Evolutionary conservation across 2,888 invertebrate genomes (phyloP).

Genomic region (Drosophila differens): DNA sequence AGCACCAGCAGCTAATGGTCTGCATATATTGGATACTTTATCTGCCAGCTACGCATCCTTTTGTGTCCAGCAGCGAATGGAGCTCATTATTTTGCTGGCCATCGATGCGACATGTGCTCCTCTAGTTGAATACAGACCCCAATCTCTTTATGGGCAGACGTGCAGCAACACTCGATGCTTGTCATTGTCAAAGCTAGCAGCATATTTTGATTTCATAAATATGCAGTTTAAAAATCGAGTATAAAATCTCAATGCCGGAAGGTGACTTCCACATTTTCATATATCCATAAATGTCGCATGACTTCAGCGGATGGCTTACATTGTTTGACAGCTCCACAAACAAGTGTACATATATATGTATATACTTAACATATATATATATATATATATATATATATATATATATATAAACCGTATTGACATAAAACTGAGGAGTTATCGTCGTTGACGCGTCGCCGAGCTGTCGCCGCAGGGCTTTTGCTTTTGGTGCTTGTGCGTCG

Average conservation of each 20-base stretch:
- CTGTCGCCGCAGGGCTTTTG: slow-evolving; percentile 58
- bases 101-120: no score
- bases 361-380: background rate
- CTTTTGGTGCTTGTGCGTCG: slow-evolving; percentile 4
- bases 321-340: background rate
- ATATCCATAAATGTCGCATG: background rate
- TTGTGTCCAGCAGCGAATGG: background rate
- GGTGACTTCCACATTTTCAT: background rate
- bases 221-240: background rate
- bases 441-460: slow-evolving; percentile 61
- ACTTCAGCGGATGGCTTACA: background rate
- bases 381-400: slow-evolving; percentile 3
- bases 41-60: background rate
- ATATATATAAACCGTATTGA: slow-evolving; percentile 46
- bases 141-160: no score
- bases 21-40: background rate
- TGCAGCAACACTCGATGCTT: background rate
- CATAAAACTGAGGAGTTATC: slow-evolving; percentile 59
- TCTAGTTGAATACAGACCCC: no score
- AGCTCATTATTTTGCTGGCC: no score
- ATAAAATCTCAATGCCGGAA: background rate
- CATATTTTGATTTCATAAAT: background rate
- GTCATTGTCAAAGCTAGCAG: background rate
- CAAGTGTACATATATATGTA: background rate
- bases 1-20: background rate